These are phyloP conservation scores for Pseudeuparius sepicola DNA, from an alignment of 2,888 invertebrate species.

Conservation along the genomic window DNA sequence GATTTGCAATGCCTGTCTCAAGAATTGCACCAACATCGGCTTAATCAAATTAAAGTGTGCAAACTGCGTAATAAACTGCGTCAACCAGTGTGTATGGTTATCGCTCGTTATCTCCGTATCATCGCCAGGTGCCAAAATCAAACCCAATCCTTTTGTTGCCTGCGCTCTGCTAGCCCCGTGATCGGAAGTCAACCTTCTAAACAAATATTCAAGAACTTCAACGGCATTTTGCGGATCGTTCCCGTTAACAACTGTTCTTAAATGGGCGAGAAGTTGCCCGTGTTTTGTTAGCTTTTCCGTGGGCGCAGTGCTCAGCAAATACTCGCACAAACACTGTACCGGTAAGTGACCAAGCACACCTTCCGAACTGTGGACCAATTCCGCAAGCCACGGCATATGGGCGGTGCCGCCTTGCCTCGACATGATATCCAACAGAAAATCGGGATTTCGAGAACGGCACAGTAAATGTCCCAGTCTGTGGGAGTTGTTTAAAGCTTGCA, in stretches of 20 bases:
- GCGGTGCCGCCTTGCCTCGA: slow-evolving; percentile 74
- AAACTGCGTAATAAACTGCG: slow-evolving; percentile 58
- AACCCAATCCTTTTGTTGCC: slow-evolving; percentile 50
- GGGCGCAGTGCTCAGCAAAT: slow-evolving; percentile 62
- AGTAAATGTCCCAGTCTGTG: slow-evolving; percentile 81
- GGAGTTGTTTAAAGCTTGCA: slow-evolving; percentile 65
- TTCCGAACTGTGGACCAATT: slow-evolving; percentile 85
- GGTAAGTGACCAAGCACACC: slow-evolving; percentile 80
- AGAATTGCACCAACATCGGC: slow-evolving; percentile 55
- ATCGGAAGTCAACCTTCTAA: slow-evolving; percentile 72
- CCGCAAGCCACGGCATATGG: slow-evolving; percentile 95
- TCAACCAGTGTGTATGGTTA: slow-evolving; percentile 43
- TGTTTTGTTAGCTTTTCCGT: slow-evolving; percentile 66
- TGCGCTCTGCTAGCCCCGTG: slow-evolving; percentile 67
- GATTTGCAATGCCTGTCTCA: slow-evolving; percentile 82
- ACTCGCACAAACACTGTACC: slow-evolving; percentile 96
- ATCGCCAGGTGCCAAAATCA: slow-evolving; percentile 36
- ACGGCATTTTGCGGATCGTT: slow-evolving; percentile 48
- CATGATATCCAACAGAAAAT: slow-evolving; percentile 86
- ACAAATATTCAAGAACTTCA: slow-evolving; percentile 84
- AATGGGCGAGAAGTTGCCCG: slow-evolving; percentile 50
- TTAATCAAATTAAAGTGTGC: slow-evolving; percentile 69
- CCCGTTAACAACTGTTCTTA: slow-evolving; percentile 48
- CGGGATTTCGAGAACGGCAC: slow-evolving; percentile 81
- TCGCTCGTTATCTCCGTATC: slow-evolving; percentile 35